These are phyloP conservation scores for Chloroceryle amazona DNA, from an alignment of 2,797 vertebrate species.

Conservation along the genomic window DNA sequence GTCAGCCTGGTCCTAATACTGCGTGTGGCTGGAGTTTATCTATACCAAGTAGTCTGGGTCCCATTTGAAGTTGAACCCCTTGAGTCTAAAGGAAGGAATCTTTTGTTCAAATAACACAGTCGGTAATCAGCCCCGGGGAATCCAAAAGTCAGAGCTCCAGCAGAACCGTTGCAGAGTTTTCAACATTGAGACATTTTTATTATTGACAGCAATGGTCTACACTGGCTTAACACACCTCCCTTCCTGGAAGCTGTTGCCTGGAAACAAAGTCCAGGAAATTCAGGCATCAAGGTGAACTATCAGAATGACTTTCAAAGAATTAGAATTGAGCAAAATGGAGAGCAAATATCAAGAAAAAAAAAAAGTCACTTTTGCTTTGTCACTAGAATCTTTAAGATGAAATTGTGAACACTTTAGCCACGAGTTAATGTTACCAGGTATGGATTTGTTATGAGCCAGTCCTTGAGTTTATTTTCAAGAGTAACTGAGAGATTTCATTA, in stretches of 20 bases:
- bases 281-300: background rate
- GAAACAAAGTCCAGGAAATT: background rate
- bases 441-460: background rate
- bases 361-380: background rate
- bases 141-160: background rate
- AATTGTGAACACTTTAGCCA: background rate
- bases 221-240: background rate
- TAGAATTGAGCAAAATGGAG: background rate
- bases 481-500: background rate
- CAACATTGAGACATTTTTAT: background rate
- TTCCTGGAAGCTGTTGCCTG: background rate
- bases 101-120: background rate
- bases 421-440: fast-evolving
- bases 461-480: background rate
- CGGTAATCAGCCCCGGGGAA: background rate
- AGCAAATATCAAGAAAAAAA: background rate
- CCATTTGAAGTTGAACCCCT: background rate
- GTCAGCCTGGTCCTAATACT: background rate
- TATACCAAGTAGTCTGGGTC: background rate
- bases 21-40: background rate
- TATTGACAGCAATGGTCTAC: background rate
- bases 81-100: background rate
- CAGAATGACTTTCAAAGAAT: background rate
- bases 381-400: background rate
- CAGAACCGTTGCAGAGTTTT: background rate